Evolutionary conservation across 2,888 invertebrate genomes (phyloP).

Genomic region (Pyrochroa serraticornis): DNA sequence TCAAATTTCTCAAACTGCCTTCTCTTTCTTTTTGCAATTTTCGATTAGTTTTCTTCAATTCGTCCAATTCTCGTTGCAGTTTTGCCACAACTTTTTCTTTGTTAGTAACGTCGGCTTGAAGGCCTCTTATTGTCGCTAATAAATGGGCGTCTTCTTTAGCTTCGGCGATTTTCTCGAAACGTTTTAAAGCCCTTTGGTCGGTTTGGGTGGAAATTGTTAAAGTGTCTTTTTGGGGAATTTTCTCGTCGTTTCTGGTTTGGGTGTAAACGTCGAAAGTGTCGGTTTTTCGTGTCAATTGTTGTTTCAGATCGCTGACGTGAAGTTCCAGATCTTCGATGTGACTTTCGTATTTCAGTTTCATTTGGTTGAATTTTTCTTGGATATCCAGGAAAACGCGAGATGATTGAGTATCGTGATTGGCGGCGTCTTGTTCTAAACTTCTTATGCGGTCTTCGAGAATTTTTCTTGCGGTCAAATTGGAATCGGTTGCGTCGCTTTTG

Average conservation of each 20-base stretch:
- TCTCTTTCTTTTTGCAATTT: constrained; percentile 80
- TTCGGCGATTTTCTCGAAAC: constrained; percentile 44
- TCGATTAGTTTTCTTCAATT: constrained; percentile 75
- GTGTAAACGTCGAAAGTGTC: constrained; percentile 59
- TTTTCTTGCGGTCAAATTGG: constrained; percentile 62
- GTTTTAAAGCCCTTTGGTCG: constrained; percentile 28
- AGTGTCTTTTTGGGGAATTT: constrained; percentile 50
- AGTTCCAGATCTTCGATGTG: constrained; percentile 78
- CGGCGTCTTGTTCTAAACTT: constrained; percentile 72
- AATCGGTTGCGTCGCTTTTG: constrained; percentile 52
- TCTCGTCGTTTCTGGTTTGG: constrained; percentile 50
- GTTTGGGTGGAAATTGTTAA: constrained; percentile 48
- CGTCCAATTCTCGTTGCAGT: constrained; percentile 77
- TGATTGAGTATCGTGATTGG: constrained; percentile 72
- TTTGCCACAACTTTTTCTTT: constrained; percentile 77
- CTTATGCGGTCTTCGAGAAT: constrained; percentile 75
- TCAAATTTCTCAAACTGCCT: constrained; percentile 59
- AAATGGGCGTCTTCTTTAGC: constrained; percentile 77
- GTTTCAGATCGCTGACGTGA: constrained; percentile 61
- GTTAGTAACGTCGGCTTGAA: constrained; percentile 74
- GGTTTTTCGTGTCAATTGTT: constrained; percentile 49
- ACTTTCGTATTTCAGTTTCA: constrained; percentile 77
- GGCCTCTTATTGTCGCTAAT: constrained; percentile 77
- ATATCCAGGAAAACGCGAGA: constrained; percentile 74
- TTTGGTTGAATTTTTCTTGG: constrained; percentile 77